These are phyloP conservation scores for Tringa solitaria DNA, from an alignment of 2,113 vertebrate species.

Conservation along the genomic window DNA sequence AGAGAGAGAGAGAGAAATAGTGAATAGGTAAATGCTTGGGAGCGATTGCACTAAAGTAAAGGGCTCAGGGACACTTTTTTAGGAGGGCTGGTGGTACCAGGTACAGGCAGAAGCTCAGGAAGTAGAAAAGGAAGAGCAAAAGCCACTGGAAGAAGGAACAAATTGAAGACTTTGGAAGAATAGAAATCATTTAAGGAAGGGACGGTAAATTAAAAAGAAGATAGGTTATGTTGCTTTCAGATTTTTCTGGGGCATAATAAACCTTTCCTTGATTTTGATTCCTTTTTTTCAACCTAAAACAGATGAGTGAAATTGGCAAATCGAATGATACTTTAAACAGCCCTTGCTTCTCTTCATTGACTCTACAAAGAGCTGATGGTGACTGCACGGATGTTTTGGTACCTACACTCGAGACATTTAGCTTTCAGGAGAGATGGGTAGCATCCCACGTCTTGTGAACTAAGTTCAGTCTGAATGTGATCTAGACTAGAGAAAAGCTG, in stretches of 20 bases:
- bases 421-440: background rate
- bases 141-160: background rate
- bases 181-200: background rate
- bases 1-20: background rate
- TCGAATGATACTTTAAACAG: background rate
- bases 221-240: background rate
- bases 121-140: background rate
- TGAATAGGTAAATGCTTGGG: fast-evolving
- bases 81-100: background rate
- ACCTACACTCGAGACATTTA: background rate
- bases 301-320: background rate
- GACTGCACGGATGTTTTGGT: fast-evolving
- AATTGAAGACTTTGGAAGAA: background rate
- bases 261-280: background rate
- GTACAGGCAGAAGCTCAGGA: background rate
- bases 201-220: background rate
- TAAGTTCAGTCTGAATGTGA: background rate
- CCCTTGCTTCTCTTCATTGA: background rate
- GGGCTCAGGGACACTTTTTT: background rate
- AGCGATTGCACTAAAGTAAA: background rate
- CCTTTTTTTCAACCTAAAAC: background rate
- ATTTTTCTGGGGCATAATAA: background rate
- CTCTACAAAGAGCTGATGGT: background rate
- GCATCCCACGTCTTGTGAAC: background rate
- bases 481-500: background rate